phyloP scores from a whole-genome alignment of 1,140 invertebrate species.

The Drosophila eugracilis region DNA sequence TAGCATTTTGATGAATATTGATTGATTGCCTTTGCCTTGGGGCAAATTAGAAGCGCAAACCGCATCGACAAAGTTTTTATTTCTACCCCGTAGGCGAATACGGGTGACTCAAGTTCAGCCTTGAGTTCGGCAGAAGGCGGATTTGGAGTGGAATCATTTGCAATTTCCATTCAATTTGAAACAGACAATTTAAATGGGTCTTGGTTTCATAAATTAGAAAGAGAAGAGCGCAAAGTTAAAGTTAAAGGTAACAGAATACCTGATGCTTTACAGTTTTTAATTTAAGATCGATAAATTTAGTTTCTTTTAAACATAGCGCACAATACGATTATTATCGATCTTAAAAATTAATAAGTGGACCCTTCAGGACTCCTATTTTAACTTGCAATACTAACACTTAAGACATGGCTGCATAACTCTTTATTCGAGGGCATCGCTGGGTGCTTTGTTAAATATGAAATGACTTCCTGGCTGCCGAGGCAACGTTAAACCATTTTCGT shows the following conservation, averaged over 20 bases:
- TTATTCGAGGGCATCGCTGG: background rate
- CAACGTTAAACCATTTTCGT: constrained; percentile 39
- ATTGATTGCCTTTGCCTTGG: constrained; percentile 75
- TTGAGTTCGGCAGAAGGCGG: constrained; percentile 26
- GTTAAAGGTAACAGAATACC: background rate
- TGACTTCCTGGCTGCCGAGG: constrained; percentile 16
- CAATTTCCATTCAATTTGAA: constrained; percentile 27
- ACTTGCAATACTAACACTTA: background rate
- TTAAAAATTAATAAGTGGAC: no score
- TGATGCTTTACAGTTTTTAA: no score
- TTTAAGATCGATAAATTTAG: no score
- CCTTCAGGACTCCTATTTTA: background rate
- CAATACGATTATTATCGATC: no score
- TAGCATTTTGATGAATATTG: constrained; percentile 79
- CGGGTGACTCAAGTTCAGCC: constrained; percentile 50
- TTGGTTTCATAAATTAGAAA: background rate
- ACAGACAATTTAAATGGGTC: constrained; percentile 1
- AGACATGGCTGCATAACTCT: background rate
- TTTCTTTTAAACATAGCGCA: no score
- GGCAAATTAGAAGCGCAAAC: constrained; percentile 76
- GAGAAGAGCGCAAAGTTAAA: background rate
- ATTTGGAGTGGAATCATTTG: constrained; percentile 19
- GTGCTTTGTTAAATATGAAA: constrained; percentile 22
- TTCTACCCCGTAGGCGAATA: constrained; percentile 18
- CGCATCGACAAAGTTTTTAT: constrained; percentile 67